These are phyloP conservation scores for Xiphydria camelus DNA, from an alignment of 2,888 invertebrate genomes.

Conservation along the genomic window DNA sequence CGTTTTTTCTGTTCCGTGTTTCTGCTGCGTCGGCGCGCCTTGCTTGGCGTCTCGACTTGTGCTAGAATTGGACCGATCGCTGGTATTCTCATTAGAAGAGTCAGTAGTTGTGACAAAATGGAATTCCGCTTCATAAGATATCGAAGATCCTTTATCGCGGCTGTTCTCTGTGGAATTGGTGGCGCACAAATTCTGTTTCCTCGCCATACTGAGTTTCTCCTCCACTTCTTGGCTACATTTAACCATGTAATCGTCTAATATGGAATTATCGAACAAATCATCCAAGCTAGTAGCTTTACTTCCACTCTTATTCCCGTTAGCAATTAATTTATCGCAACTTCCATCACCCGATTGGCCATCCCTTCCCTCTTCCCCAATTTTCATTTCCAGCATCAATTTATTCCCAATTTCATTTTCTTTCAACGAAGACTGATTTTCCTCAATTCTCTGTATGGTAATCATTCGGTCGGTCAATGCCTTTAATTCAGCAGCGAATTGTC, in stretches of 20 bases:
- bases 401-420: background rate
- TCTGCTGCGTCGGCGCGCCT: too few relatives aligned
- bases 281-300: constrained; percentile 19
- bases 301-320: constrained; percentile 15
- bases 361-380: too few relatives aligned
- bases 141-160: too few relatives aligned
- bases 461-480: constrained; percentile 37
- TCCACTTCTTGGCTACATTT: constrained; percentile 46
- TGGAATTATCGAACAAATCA: constrained; percentile 42
- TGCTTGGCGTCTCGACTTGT: too few relatives aligned
- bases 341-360: background rate
- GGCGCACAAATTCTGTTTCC: too few relatives aligned
- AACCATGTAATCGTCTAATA: constrained; percentile 42
- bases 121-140: too few relatives aligned
- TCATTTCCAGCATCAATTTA: constrained; percentile 3
- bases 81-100: too few relatives aligned
- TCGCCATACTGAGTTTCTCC: constrained; percentile 31
- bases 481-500: constrained; percentile 36
- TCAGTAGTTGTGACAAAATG: too few relatives aligned
- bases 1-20: too few relatives aligned
- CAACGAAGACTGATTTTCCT: background rate
- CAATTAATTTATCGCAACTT: background rate
- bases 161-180: too few relatives aligned
- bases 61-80: too few relatives aligned
- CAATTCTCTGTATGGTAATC: constrained; percentile 20